Evolutionary conservation across 2,113 vertebrate genomes (phyloP), one percentile per base, ranked within the genome.

Genomic region (Colius striatus): DNA sequence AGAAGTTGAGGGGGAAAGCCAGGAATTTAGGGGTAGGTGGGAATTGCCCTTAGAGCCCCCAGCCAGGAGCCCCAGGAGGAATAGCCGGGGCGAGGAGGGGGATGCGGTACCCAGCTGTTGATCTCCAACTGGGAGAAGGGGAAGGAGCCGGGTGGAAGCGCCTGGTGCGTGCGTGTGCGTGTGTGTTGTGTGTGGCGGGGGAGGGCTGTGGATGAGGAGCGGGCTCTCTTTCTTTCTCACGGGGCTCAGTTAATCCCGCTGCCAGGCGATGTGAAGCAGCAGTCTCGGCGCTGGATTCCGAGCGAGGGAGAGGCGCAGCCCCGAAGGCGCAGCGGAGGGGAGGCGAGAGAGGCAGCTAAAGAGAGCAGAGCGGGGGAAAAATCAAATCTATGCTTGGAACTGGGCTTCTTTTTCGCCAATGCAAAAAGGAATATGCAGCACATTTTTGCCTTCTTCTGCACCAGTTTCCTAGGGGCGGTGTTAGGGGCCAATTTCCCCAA

Each of bases 391-490:
- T 99, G 98, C 98, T 97, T 97, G 99, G 98, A 99, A 97, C 98
- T 98, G 98, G 98, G 98, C 97, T 99, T 98, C 97, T 97, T 98
- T 98, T 98, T 98, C 99, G 98, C 99, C 98, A 99, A 99, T 99
- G 99, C 99, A 99, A 99, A 98, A 98, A 98, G 98, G 99, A 99
- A 99, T 99, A 99, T 99, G 99, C 99, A 98, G 99, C 98, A 98
- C 98, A 99, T 99, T 98, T 98, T 99, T 98, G 98, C 98, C 98
- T 98, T 99, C 98, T 98, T 99, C 98, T 99, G 98, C 98, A 99
- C 99, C 99, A 97, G 99, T 98, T 99, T 99, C 98, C 98, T 99
- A 98, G 99, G 99, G 98, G 98, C 99, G 97, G 99, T 99, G 98
- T 98, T 99, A 98, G 99, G 98, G 98, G 99, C 99, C 98, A 99